Percentiles rank a stretch among this genome's conserved stretches.
These are phyloP conservation scores for Brenthis daphne DNA, from an alignment of 2,888 invertebrate genomes.

Conservation along the genomic window DNA sequence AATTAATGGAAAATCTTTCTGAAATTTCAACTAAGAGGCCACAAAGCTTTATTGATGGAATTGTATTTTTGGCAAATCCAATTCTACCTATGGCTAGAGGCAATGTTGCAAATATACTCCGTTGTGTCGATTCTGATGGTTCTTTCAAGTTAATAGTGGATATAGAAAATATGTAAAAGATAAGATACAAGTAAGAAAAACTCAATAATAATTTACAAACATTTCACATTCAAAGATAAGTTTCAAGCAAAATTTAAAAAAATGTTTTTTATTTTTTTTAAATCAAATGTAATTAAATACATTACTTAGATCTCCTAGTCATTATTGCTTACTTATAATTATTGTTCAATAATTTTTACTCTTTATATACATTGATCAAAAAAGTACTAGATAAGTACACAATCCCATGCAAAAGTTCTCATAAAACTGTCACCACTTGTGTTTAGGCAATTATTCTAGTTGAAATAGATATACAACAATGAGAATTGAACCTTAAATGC, in stretches of 20 bases:
- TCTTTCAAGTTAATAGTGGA: constrained; percentile 61
- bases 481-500: too few relatives aligned
- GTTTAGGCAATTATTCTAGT: too few relatives aligned
- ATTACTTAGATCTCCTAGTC: not conserved
- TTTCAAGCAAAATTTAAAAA: not conserved
- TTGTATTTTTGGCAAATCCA: constrained; percentile 70
- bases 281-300: too few relatives aligned
- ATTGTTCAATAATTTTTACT: not conserved
- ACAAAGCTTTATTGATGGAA: constrained; percentile 71
- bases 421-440: too few relatives aligned
- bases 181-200: not conserved
- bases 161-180: constrained; percentile 40
- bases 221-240: not conserved
- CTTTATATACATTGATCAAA: too few relatives aligned
- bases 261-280: not conserved
- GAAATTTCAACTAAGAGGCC: constrained; percentile 69
- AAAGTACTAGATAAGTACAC: too few relatives aligned
- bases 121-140: constrained; percentile 60
- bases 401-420: too few relatives aligned
- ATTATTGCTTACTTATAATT: not conserved
- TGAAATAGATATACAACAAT: too few relatives aligned
- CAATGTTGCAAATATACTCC: constrained; percentile 54
- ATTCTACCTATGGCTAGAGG: constrained; percentile 53
- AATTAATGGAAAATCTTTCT: constrained; percentile 62
- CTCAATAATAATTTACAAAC: too few relatives aligned